phyloP scores from a whole-genome alignment of 2,888 invertebrate species.

The Microplitis manilae region DNA sequence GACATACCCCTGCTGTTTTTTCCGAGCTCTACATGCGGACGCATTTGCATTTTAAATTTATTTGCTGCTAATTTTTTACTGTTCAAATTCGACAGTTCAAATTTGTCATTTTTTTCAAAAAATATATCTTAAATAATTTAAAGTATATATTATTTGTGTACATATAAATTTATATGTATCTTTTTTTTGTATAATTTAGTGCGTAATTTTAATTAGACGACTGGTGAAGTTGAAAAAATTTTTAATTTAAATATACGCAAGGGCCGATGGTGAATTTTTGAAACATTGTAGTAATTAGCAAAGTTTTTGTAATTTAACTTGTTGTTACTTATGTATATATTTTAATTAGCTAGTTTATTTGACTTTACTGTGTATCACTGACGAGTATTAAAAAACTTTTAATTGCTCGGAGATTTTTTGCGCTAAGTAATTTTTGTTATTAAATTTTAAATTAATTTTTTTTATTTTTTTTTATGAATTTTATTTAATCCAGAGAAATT shows the following conservation, averaged over 20 bases:
- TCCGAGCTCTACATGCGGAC: neutral
- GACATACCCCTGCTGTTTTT: neutral
- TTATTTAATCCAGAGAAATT: neutral
- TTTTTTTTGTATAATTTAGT: neutral
- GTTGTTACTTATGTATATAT: neutral
- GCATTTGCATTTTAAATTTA: neutral
- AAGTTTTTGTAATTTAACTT: neutral
- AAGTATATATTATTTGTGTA: no score
- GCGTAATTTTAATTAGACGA: neutral
- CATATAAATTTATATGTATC: neutral
- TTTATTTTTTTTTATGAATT: neutral
- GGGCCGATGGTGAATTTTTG: neutral
- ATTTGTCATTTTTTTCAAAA: neutral
- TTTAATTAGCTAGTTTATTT: slow-evolving; percentile 9
- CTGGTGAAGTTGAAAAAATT: neutral
- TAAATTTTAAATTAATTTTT: neutral
- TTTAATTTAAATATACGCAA: neutral
- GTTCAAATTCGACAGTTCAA: neutral
- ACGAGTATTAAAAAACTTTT: neutral
- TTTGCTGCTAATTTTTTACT: neutral
- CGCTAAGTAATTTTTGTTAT: neutral
- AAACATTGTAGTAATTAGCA: neutral
- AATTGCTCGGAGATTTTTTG: neutral
- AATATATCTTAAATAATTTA: no score
- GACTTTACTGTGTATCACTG: neutral